phyloP scores from a whole-genome alignment of 2,888 invertebrate genomes.

The Sepioteuthis lessoniana region DNA sequence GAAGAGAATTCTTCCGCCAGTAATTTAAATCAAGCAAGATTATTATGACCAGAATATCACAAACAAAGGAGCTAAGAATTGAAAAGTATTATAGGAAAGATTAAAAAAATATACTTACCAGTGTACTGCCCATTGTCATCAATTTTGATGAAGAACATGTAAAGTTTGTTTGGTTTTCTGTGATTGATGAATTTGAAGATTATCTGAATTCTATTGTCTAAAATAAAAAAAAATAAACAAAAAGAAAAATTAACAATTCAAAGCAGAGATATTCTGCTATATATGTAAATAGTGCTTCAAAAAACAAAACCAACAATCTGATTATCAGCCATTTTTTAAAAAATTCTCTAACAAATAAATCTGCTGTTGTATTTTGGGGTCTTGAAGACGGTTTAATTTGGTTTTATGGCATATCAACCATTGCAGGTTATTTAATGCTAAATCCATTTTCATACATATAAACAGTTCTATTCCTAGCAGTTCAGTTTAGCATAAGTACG shows the following conservation, averaged over 20 bases:
- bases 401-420: no score
- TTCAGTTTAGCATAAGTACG: no score
- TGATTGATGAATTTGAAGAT: constrained; percentile 34
- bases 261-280: neutral
- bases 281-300: no score
- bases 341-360: no score
- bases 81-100: neutral
- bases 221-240: neutral
- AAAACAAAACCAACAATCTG: no score
- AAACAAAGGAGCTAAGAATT: neutral
- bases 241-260: neutral
- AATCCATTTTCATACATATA: no score
- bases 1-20: neutral
- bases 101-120: neutral
- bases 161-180: neutral
- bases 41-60: neutral
- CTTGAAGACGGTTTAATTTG: no score
- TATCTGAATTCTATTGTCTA: constrained; percentile 10
- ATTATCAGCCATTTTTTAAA: no score
- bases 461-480: no score
- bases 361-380: no score
- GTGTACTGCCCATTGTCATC: neutral
- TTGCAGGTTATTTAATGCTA: no score
- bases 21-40: neutral
- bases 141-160: constrained; percentile 5